These are phyloP conservation scores for Callionymus lyra DNA, from an alignment of 2,113 vertebrate species.

Conservation along the genomic window DNA sequence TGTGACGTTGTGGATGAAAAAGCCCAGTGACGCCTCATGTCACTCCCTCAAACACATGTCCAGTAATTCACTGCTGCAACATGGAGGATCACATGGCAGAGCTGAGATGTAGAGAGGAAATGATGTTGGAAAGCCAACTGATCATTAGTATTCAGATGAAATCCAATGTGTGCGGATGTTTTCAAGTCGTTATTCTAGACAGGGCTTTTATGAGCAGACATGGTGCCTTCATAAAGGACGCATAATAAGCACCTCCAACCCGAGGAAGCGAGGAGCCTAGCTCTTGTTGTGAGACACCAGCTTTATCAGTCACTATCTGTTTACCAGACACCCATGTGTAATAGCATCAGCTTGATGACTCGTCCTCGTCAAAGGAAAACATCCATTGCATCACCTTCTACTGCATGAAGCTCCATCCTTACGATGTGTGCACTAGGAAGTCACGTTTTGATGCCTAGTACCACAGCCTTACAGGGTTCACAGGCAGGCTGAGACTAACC, in stretches of 20 bases:
- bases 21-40: conserved; percentile 62
- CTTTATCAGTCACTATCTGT: conserved; percentile 48
- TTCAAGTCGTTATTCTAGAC: conserved; percentile 56
- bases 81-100: conserved; percentile 28
- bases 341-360: conserved; percentile 31
- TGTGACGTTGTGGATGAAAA: too few relatives aligned
- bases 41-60: conserved; percentile 51
- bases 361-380: background rate
- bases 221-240: conserved; percentile 44
- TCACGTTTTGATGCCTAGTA: too few relatives aligned
- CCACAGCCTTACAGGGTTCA: too few relatives aligned
- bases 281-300: conserved; percentile 52
- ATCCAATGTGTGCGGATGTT: conserved; percentile 54
- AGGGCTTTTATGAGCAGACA: conserved; percentile 53
- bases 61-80: conserved; percentile 53
- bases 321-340: conserved; percentile 40
- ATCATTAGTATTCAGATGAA: conserved; percentile 59
- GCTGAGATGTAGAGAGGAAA: conserved; percentile 43
- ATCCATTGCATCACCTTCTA: background rate
- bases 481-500: too few relatives aligned
- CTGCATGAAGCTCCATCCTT: background rate
- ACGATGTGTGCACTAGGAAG: background rate
- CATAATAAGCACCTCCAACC: conserved; percentile 57
- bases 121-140: conserved; percentile 57
- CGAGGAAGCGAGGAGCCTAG: conserved; percentile 37